Conservation (phyloP, 2,797 vertebrate genomes). For the Rhinogobio ventralis region DNA sequence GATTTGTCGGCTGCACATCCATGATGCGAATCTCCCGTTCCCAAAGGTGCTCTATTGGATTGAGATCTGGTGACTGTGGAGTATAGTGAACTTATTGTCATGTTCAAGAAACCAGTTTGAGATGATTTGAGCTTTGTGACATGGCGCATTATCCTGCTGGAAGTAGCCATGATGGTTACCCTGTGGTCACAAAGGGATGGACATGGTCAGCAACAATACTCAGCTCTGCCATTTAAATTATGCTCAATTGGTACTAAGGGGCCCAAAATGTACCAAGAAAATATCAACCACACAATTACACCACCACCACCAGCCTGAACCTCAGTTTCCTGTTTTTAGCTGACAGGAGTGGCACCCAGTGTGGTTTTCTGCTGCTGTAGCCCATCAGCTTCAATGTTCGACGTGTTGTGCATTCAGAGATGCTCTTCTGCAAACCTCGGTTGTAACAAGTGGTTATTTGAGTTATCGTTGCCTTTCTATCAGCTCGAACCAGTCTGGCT, state of each 20-base stretch:
- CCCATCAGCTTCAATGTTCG: not conserved
- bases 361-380: not conserved
- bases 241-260: no score
- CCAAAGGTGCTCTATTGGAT: not conserved
- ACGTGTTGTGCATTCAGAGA: not conserved
- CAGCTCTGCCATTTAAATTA: not conserved
- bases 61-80: not conserved
- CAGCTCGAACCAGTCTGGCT: slow-evolving; percentile 41
- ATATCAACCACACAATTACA: no score
- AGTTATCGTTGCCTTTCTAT: no score
- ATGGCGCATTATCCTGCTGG: not conserved
- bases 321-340: not conserved
- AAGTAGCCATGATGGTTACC: not conserved
- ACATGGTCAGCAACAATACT: not conserved
- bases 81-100: no score
- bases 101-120: no score
- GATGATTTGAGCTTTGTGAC: no score
- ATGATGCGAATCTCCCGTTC: slow-evolving; percentile 64
- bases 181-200: not conserved
- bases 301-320: not conserved
- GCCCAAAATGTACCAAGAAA: no score
- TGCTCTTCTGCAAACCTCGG: not conserved
- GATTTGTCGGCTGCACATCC: slow-evolving; percentile 70
- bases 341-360: not conserved
- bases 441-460: not conserved